Evolutionary conservation across 2,113 vertebrate species (phyloP), one percentile per base, ranked within the genome.

Genomic region (Manacus vitellinus): DNA sequence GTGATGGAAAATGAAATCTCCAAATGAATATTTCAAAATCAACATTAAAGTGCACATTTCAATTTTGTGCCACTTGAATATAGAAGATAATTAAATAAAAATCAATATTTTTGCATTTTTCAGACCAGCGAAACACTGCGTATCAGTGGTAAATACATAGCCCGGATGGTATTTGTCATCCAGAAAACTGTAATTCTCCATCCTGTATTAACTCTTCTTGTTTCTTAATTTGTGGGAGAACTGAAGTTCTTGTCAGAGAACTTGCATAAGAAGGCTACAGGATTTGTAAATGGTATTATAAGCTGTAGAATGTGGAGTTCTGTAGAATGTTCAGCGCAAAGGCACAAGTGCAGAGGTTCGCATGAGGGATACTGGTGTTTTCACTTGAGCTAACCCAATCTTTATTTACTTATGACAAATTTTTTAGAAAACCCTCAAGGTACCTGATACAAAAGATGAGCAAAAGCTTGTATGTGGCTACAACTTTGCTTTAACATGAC

Each of bases 151-250:
- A 78, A 71, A 81, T 56, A 37, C 7, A 2, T 63, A 89, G 27
- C 41, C 68, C 73, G 85, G 80, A 78, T 87, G 91, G 86, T 88
- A 47, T 94, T 95, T 91, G 89, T 91, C 65, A 84, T 95, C 68
- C 56, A 63, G 51, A 89, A 67, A 72, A 67, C 65, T 47, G n/a
- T 49, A 61, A 13, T 55, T 91, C 71, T 72, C 35, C 24, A 20
- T 67, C 77, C 61, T 72, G 25, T 79, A 63, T 67, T 8, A 62
- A 66, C 27, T 84, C 52, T 81, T 84, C 35, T 27, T 8, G 14
- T 54, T 83, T 87, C 85, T 86, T 58, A 35, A 47, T 82, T 92
- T 68, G n/a, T 72, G 49, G 14, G 24, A 85, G 35, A 74, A 21
- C 73, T 84, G 51, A 77, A 83, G 79, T 72, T 71, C 71, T 82